Base-by-base conservation (phyloP, 2,113 vertebrate species). In the Ceuthmochares aereus region DNA sequence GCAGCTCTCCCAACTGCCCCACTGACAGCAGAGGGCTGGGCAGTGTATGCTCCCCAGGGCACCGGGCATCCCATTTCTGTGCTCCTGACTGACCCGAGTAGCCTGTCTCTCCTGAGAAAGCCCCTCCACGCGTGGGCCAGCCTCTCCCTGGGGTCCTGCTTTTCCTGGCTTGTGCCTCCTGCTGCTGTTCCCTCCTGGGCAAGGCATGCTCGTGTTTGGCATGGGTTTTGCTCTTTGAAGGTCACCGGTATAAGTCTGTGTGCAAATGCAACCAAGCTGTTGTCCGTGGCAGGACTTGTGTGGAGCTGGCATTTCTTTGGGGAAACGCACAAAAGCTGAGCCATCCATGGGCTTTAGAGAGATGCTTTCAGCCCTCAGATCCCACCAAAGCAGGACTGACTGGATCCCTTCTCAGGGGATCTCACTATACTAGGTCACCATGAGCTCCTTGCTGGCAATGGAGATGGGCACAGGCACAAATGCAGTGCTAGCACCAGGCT, bases 171-270 rank as follows among this genome's bases (percentile, higher is more conserved):
- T 12, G 36, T 26, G 45, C 90, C 40, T 76, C 22, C 60, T 72
- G 69, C 69, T 42, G 30, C 68, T 1, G 0, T 34, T 29, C 25
- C 47, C 62, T 55, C 9, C 52, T 10, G 40, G 54, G 47, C 12
- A 62, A 54, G n/a, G 36, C 0, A 1, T 18, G n/a, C 84, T 78
- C 0, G 1, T 74, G 2, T n/a, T 5, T 56, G 60, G 22, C 0
- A 0, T 8, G 58, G 69, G 42, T 19, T 4, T 79, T 45, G 66
- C 62, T 73, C 54, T 42, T 40, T 42, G 69, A 15, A 54, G 68
- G 75, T 43, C 3, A 4, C 30, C 22, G 12, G 58, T 2, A 23
- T 1, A 0, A 42, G 81, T 69, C 1, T 4, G 1, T 5, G 25
- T 63, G 36, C 26, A 60, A 45, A 56, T 14, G 23, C 2, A 2